phyloP scores from a whole-genome alignment of 2,888 invertebrate genomes.

The Andrena minutula region DNA sequence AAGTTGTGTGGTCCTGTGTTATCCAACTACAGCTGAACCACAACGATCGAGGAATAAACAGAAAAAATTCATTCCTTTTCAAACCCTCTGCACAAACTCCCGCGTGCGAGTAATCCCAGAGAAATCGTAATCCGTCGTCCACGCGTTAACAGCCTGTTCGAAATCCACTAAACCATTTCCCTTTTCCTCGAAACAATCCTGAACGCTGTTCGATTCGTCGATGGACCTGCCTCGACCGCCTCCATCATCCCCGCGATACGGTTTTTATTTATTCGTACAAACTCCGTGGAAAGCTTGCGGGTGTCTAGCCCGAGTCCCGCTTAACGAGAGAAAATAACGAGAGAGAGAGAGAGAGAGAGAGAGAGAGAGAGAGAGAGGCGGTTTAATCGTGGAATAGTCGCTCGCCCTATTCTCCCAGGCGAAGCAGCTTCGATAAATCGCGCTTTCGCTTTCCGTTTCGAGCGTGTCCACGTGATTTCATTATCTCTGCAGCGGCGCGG shows the following conservation, averaged over 20 bases:
- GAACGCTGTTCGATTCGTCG: not conserved
- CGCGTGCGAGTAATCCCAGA: not conserved
- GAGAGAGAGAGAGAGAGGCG: constrained; percentile 8
- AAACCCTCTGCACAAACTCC: not conserved
- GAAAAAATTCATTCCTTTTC: not conserved
- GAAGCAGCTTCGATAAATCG: constrained; percentile 10
- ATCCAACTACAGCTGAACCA: too few relatives aligned
- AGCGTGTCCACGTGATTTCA: constrained; percentile 12
- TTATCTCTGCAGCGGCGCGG: constrained; percentile 4
- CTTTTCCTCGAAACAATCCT: not conserved
- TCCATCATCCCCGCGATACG: not conserved
- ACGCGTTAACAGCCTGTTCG: constrained; percentile 3
- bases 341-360: too few relatives aligned
- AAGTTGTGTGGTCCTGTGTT: too few relatives aligned
- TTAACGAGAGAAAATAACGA: constrained; percentile 42
- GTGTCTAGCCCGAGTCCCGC: not conserved
- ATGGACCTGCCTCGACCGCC: not conserved
- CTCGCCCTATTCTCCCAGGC: constrained; percentile 3
- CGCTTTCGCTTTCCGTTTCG: constrained; percentile 4
- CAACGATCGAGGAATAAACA: not conserved
- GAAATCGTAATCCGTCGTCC: not conserved
- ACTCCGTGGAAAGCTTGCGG: not conserved
- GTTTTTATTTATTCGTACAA: not conserved
- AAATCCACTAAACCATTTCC: not conserved
- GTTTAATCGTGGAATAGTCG: constrained; percentile 29